Conservation (phyloP, 1,140 invertebrate genomes). For the Scaptomyza montana region DNA sequence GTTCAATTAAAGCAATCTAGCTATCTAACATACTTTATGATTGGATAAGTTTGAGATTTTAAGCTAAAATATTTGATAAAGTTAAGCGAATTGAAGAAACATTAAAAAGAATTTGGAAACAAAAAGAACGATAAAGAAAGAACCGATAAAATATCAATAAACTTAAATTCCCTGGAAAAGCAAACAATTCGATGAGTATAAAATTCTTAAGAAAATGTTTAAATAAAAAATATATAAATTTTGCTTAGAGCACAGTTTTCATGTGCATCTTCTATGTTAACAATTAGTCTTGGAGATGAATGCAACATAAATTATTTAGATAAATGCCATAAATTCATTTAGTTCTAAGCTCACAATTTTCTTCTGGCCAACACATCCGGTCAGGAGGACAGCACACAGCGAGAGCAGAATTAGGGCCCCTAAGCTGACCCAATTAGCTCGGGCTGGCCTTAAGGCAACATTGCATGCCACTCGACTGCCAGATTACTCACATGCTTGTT, state of each 20-base stretch:
- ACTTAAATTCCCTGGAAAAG: too few species aligned
- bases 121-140: too few species aligned
- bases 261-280: background rate
- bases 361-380: constrained; percentile 44
- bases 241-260: background rate
- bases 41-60: background rate
- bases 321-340: constrained; percentile 49
- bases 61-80: background rate
- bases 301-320: constrained; percentile 38
- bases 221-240: background rate
- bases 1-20: too few species aligned
- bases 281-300: constrained; percentile 30
- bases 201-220: too few species aligned
- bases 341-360: constrained; percentile 40
- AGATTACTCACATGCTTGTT: constrained; percentile 38
- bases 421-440: constrained; percentile 52
- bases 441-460: constrained; percentile 15
- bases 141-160: too few species aligned
- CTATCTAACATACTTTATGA: too few species aligned
- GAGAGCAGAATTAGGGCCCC: constrained; percentile 11
- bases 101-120: too few species aligned
- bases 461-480: constrained; percentile 42
- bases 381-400: background rate
- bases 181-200: too few species aligned
- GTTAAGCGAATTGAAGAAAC: too few species aligned